Percentiles rank a stretch among this genome's conserved stretches.
These are phyloP conservation scores for Eupsilia transversa DNA, from an alignment of 2,888 invertebrate species.

Conservation along the genomic window DNA sequence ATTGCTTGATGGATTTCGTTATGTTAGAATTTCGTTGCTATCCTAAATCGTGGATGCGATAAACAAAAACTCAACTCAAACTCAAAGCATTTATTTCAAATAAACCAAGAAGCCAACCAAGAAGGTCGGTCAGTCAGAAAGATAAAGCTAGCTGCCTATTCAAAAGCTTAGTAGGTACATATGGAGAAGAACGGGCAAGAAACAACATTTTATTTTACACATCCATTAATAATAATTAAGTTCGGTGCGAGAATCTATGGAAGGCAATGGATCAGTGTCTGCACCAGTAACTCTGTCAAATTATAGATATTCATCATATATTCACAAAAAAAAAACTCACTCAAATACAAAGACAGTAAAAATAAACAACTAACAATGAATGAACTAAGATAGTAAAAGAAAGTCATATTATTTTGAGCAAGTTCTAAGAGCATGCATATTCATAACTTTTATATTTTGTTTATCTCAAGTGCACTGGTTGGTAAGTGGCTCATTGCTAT, in stretches of 20 bases:
- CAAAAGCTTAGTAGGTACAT: no score
- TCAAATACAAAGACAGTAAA: not conserved
- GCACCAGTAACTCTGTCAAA: no score
- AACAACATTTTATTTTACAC: no score
- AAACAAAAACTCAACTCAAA: no score
- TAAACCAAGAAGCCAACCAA: no score
- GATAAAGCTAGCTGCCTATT: no score
- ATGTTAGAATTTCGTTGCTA: not conserved
- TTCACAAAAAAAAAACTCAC: not conserved
- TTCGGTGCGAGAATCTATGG: no score
- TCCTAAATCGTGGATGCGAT: not conserved
- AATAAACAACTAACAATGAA: conserved; percentile 15
- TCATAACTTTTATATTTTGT: conserved; percentile 43
- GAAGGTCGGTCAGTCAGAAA: no score
- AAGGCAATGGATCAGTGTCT: not conserved
- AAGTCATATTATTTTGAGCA: conserved; percentile 24
- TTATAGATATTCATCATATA: not conserved
- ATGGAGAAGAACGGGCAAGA: no score
- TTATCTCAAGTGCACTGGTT: conserved; percentile 49
- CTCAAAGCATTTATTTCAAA: no score
- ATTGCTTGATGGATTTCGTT: conserved; percentile 4
- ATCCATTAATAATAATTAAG: not conserved
- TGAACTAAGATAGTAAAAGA: conserved; percentile 32
- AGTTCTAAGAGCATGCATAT: conserved; percentile 33
- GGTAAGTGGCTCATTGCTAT: conserved; percentile 38